Base-by-base conservation (phyloP, 2,888 invertebrate species). In the Clitarchus hookeri region DNA sequence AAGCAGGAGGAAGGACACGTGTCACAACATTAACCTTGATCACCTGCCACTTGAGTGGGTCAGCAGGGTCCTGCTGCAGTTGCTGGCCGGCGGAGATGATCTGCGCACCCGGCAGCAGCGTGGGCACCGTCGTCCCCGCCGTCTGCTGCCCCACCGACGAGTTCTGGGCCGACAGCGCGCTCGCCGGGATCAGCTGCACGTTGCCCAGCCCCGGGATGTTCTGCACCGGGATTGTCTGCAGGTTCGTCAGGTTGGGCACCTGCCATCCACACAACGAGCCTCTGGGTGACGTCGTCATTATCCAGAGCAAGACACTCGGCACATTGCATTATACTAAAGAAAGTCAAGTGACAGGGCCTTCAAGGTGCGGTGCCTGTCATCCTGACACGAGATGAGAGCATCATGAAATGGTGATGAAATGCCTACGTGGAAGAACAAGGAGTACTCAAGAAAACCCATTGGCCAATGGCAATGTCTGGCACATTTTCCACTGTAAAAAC, bases 41-140 rank as follows among this genome's bases (percentile, higher is more conserved):
- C 87, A 96, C 95, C 90, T 97, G 96, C 97, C 97, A 97, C 91
- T 97, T 97, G 88, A 94, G 95, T 0, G 96, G 96, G 91, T 97
- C 97, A 89, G 94, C 95, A 0, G 96, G 96, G 90, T 97, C 97
- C 90, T 87, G 89, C 87, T 87, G 90, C 85, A 88, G 88, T 86
- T 88, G 88, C 84, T 87, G 89, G 36, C 84, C 88, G 77, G 85
- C 88, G 84, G 80, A 87, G 83, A 91, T 90, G 48, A 91, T 90
- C 87, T 91, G 91, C 11, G 91, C 89, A 25, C 90, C 90, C 78
- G 90, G 89, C 19, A 90, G 90, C 44, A 84, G 88, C 23, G 27
- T 85, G 8, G 87, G 84, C 44, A 87, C 87, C 84, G 89, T 19
- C 82, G 84, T 44, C 80, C 83, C 84, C 19, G 82, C 27, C 16